A percentile compares a stretch with the other conserved stretches of the same genome.
Evolutionary conservation across 2,113 vertebrate species (phyloP).

Genomic region (Genyomyrus donnyi): DNA sequence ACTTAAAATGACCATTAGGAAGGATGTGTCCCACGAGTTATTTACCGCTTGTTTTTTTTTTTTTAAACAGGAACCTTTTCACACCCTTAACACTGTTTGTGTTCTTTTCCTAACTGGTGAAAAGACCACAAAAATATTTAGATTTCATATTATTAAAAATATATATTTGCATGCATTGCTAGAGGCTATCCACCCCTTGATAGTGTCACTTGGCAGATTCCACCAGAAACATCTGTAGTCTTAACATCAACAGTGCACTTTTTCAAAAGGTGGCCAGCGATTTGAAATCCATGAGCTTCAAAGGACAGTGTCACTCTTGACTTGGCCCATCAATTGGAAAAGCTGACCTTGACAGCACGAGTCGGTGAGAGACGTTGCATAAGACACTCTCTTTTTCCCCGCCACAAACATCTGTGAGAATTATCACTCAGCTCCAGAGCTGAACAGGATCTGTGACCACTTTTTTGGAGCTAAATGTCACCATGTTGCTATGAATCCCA

Average conservation of each 20-base stretch:
- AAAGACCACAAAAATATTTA: not conserved
- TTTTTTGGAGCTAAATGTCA: slow-evolving; percentile 25
- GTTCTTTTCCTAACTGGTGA: not conserved
- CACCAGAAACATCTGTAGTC: not conserved
- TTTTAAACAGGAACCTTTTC: not conserved
- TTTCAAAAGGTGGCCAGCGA: not conserved
- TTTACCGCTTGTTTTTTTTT: not conserved
- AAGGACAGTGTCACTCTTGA: not conserved
- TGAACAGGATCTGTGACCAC: not conserved
- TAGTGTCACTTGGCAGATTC: not conserved
- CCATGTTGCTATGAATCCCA: slow-evolving; percentile 8
- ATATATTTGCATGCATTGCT: not conserved
- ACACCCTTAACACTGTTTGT: not conserved
- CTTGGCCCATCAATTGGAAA: not conserved
- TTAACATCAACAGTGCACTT: not conserved
- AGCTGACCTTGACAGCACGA: slow-evolving; percentile 7
- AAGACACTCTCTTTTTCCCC: not conserved
- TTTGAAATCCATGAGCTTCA: not conserved
- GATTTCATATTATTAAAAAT: not conserved
- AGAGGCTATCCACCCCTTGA: not conserved
- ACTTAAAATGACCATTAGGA: not conserved
- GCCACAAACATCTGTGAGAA: not conserved
- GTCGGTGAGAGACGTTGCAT: not conserved
- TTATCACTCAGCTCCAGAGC: not conserved
- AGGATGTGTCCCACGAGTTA: not conserved